Conservation (phyloP, 2,888 invertebrate species). For the Onthophagus sagittarius region DNA sequence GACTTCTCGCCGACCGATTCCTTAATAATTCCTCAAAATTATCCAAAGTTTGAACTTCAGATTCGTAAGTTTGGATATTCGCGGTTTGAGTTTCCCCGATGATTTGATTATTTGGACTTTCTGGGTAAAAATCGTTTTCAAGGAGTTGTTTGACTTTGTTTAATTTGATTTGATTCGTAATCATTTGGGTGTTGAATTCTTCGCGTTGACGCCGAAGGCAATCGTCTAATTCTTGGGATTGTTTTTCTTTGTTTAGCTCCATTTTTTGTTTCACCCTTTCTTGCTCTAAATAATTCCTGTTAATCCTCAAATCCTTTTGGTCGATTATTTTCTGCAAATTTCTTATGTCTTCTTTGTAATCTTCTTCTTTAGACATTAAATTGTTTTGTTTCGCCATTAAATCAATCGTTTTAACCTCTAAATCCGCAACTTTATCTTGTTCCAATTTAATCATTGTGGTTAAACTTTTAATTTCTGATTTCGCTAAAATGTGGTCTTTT, state of each 20-base stretch:
- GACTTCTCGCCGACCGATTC: conserved; percentile 14
- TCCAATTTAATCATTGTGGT: conserved; percentile 65
- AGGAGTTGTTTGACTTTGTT: conserved; percentile 59
- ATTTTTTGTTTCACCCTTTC: conserved; percentile 64
- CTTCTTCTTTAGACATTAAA: conserved; percentile 60
- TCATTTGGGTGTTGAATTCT: conserved; percentile 53
- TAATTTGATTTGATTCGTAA: conserved; percentile 59
- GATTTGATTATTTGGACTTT: neutral
- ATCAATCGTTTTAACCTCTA: conserved; percentile 64
- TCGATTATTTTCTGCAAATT: conserved; percentile 46
- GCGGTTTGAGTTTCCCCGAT: too few species aligned
- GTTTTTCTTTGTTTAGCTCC: conserved; percentile 70
- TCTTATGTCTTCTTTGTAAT: conserved; percentile 51
- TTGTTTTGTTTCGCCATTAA: conserved; percentile 62
- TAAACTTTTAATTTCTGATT: conserved; percentile 64
- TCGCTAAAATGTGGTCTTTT: conserved; percentile 63
- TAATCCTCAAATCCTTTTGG: conserved; percentile 62
- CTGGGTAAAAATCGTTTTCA: conserved; percentile 39
- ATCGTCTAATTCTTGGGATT: conserved; percentile 64
- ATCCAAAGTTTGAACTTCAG: conserved; percentile 18
- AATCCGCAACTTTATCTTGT: conserved; percentile 59
- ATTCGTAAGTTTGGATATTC: too few species aligned
- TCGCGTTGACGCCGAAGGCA: conserved; percentile 58
- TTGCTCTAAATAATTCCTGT: conserved; percentile 61
- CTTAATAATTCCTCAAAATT: neutral